A percentile compares a stretch with the other conserved stretches of the same genome.
phyloP scores from a whole-genome alignment of 2,113 vertebrate genomes.

The Atlantisia rogersi region DNA sequence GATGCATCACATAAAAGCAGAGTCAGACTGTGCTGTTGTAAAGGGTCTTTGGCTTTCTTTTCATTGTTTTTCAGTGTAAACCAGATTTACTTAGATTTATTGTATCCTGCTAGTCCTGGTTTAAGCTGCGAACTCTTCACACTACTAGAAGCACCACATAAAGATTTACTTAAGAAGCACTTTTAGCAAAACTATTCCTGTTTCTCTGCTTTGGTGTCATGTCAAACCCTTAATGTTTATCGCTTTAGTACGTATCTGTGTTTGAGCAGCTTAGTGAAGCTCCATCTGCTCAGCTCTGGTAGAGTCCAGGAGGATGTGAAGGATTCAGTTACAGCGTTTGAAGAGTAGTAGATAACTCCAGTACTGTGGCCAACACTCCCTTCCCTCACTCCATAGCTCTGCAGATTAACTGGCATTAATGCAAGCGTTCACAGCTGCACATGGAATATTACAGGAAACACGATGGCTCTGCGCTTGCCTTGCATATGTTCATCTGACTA shows the following conservation, averaged over 20 bases:
- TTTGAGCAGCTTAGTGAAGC: neutral
- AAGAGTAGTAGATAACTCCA: neutral
- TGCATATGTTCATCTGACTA: neutral
- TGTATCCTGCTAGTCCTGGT: neutral
- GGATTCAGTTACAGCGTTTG: neutral
- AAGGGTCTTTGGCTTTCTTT: neutral
- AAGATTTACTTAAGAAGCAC: neutral
- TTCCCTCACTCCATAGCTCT: neutral
- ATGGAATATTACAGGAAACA: neutral
- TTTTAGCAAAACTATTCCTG: neutral
- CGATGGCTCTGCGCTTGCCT: neutral
- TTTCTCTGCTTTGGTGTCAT: neutral
- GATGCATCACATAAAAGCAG: neutral
- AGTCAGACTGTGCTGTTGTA: neutral
- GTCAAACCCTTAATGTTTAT: neutral
- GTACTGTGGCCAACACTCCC: neutral
- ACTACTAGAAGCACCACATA: neutral
- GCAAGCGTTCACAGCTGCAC: neutral
- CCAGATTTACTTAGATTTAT: neutral
- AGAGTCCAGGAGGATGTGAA: slow-evolving; percentile 13
- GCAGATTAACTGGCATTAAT: neutral
- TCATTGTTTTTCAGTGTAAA: neutral
- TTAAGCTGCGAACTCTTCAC: neutral
- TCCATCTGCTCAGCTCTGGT: slow-evolving; percentile 26
- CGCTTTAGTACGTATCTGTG: neutral